Base-by-base conservation (phyloP, 2,888 invertebrate genomes). In the Eucera pruinosa region DNA sequence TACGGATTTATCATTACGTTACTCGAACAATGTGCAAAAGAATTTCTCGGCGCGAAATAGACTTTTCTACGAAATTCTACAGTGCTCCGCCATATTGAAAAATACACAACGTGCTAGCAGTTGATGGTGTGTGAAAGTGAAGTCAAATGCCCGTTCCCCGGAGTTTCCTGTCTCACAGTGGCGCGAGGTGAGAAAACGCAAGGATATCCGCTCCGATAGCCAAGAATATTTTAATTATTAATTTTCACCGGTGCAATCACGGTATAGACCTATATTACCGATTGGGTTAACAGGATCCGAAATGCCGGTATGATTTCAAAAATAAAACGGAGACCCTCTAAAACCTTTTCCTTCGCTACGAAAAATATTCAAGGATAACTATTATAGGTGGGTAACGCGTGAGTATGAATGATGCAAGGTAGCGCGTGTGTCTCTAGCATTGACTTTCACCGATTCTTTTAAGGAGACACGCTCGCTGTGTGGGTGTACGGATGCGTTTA, bases 351-450 rank as follows among this genome's bases (percentile, higher is more conserved):
- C 52, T 23, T 27, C 23, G 64, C 45, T 36, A 18, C 39, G 54
- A 60, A 48, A 57, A 45, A 67, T 65, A 61, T 55, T 72, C 84
- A 83, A 83, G 84, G 77, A 66, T 65, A 83, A 43, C 79, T 50
- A n/a, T n/a, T n/a, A n/a, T n/a, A 52, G 50, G 39, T 41, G 36
- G 52, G 72, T 75, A 57, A 57, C 18, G 60, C 45, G 36, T 69
- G 47, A 2, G n/a, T 41, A 65, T 33, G 55, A 47, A 73, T 77
- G 77, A 84, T 76, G 80, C 55, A 77, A 84, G 74, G 27, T 65
- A 45, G 33, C 52, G 48, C 41, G 52, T 18, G 64, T 79, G 45
- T 70, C 58, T 72, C 57, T 65, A 68, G 20, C 64, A 75, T 68
- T 70, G 69, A 73, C 81, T 81, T 78, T 82, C 78, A 74, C 84